Evolutionary conservation across 2,113 vertebrate genomes (phyloP).

Genomic region (Apus apus): DNA sequence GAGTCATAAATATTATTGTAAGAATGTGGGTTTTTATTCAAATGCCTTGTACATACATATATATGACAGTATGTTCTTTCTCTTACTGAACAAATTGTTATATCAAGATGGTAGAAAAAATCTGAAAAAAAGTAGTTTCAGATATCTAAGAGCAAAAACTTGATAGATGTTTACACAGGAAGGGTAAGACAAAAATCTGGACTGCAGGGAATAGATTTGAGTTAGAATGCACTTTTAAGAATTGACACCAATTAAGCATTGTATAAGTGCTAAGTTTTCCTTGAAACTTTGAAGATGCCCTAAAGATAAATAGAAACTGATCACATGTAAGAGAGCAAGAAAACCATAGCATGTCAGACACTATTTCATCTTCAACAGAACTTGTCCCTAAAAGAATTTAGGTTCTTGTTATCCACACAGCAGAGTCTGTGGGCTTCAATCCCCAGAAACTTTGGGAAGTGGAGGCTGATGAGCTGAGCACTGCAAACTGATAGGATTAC

Average conservation of each 20-base stretch:
- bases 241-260: background rate
- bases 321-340: background rate
- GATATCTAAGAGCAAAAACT: background rate
- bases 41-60: background rate
- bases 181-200: background rate
- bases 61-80: background rate
- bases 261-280: background rate
- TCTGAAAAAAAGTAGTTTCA: background rate
- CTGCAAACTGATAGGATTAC: background rate
- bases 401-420: accelerated
- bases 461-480: background rate
- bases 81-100: background rate
- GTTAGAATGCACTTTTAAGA: background rate
- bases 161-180: background rate
- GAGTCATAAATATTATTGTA: background rate
- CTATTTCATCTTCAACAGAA: background rate
- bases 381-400: background rate
- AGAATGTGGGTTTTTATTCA: background rate
- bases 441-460: background rate
- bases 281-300: background rate
- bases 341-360: background rate
- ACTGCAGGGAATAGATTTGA: background rate
- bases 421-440: accelerated
- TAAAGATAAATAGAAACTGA: background rate
- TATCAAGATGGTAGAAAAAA: background rate